A percentile compares a stretch with the other conserved stretches of the same genome.
These are phyloP conservation scores for Diarsia brunnea DNA, from an alignment of 2,888 invertebrate genomes.

Conservation along the genomic window DNA sequence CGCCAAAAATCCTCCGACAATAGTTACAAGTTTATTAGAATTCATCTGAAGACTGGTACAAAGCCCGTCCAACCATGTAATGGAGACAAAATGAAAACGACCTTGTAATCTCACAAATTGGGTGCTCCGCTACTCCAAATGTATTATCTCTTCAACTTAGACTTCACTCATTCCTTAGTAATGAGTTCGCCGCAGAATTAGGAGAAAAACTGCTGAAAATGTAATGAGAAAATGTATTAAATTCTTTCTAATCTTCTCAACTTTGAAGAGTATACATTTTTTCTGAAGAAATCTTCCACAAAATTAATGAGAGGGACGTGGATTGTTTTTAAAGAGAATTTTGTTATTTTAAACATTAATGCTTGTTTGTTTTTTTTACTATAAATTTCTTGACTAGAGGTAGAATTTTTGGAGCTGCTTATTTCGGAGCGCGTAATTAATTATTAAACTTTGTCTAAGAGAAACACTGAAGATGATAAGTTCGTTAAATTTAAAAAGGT, in stretches of 20 bases:
- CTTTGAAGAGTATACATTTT: constrained; percentile 46
- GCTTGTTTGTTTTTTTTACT: constrained; percentile 26
- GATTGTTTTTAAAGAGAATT: constrained; percentile 30
- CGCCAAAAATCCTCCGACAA: constrained; percentile 45
- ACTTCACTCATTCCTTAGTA: constrained; percentile 65
- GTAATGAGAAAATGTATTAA: constrained; percentile 71
- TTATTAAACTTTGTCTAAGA: neutral
- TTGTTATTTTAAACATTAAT: constrained; percentile 21
- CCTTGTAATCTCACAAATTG: constrained; percentile 71
- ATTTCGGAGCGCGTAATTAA: constrained; percentile 1
- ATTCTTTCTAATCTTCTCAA: constrained; percentile 58
- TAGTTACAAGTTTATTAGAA: constrained; percentile 63
- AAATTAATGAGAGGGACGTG: constrained; percentile 48
- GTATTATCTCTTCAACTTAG: constrained; percentile 67
- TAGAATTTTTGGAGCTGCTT: neutral
- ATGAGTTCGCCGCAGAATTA: constrained; percentile 69
- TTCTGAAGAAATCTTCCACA: constrained; percentile 25
- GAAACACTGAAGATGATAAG: neutral
- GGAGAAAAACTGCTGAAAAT: constrained; percentile 65
- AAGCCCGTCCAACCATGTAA: constrained; percentile 57
- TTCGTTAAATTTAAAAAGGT: neutral
- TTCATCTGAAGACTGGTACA: constrained; percentile 50
- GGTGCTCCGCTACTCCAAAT: constrained; percentile 65
- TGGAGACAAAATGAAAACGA: constrained; percentile 68
- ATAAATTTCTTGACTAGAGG: neutral